Percentiles rank a stretch among this genome's conserved stretches.
These are phyloP conservation scores for Drosophila anceps DNA, from an alignment of 2,888 invertebrate genomes.

Conservation along the genomic window DNA sequence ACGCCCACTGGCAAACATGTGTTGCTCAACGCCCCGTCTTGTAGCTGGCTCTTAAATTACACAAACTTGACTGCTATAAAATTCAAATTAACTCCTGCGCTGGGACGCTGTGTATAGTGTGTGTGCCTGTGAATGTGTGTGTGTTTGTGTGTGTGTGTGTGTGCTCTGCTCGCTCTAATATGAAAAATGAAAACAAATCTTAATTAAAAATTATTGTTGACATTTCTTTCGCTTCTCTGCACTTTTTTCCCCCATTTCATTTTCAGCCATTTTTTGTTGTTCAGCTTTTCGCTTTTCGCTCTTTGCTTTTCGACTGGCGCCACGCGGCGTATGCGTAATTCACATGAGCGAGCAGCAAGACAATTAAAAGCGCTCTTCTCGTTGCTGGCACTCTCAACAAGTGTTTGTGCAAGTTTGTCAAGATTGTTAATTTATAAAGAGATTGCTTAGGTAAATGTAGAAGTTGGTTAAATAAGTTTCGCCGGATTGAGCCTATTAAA, in stretches of 20 bases:
- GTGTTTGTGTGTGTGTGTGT: conserved; percentile 3
- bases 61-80: conserved; percentile 79
- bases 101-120: conserved; percentile 18
- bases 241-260: conserved; percentile 26
- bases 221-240: conserved; percentile 56
- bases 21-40: conserved; percentile 67
- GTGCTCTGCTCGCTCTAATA: conserved; percentile 53
- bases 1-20: conserved; percentile 73
- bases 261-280: conserved; percentile 5
- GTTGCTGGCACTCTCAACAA: conserved; percentile 51
- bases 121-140: neutral
- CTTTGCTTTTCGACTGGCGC: conserved; percentile 1
- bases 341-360: conserved; percentile 32
- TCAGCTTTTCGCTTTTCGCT: neutral
- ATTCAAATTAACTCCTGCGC: conserved; percentile 78
- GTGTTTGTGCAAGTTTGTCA: conserved; percentile 33
- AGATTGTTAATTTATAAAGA: conserved; percentile 12
- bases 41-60: conserved; percentile 57
- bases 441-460: conserved; percentile 2
- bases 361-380: conserved; percentile 44
- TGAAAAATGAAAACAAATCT: conserved; percentile 75
- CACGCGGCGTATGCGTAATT: conserved; percentile 49
- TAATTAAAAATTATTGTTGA: conserved; percentile 82
- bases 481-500: neutral
- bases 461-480: conserved; percentile 11